Conservation (phyloP, 2,113 vertebrate genomes). For the Aldabrachelys gigantea region DNA sequence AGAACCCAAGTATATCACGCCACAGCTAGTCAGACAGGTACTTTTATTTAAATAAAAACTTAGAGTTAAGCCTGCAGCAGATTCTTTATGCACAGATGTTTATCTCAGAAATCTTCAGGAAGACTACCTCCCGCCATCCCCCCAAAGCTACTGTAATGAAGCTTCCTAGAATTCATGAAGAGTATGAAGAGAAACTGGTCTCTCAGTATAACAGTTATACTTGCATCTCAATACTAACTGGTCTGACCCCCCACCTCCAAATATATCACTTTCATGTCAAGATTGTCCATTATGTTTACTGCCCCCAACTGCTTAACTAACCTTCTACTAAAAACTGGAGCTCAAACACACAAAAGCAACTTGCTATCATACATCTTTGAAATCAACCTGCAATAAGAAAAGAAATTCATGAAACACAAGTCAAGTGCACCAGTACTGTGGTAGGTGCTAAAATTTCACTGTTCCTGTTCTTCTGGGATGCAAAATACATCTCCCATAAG, state of each 20-base stretch:
- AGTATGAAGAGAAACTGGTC: background rate
- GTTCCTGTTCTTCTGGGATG: constrained; percentile 32
- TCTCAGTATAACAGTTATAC: background rate
- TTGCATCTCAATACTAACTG: background rate
- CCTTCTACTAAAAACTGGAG: background rate
- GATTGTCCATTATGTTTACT: background rate
- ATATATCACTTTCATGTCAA: background rate
- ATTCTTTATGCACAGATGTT: background rate
- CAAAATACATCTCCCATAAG: background rate
- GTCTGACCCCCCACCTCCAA: background rate
- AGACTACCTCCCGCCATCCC: background rate
- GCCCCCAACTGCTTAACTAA: background rate
- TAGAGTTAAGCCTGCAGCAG: background rate
- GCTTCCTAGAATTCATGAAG: background rate
- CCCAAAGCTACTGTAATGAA: background rate
- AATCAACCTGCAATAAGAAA: constrained; percentile 49
- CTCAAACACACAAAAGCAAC: background rate
- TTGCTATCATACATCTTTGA: constrained; percentile 50
- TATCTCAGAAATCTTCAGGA: background rate
- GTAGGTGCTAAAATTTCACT: constrained; percentile 36
- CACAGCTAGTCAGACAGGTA: background rate
- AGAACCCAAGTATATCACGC: background rate
- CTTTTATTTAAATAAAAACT: constrained; percentile 1
- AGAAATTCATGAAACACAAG: constrained; percentile 8
- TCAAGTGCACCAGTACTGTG: background rate